phyloP scores from a whole-genome alignment of 2,113 vertebrate species.

The Petrocephalus microphthalmus region DNA sequence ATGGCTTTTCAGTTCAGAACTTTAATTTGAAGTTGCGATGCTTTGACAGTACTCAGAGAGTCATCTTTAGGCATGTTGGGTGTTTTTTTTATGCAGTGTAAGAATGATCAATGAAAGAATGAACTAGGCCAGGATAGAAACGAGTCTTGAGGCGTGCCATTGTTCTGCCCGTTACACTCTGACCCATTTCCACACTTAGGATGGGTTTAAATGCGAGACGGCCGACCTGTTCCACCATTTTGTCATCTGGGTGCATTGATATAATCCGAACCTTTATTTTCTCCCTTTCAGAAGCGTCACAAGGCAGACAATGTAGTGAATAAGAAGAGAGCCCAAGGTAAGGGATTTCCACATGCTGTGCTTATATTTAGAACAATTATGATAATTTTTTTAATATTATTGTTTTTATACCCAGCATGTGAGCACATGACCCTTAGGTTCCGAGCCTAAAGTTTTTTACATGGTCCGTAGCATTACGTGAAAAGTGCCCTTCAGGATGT shows the following conservation, averaged over 20 bases:
- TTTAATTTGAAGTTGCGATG: background rate
- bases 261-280: background rate
- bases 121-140: background rate
- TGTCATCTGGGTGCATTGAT: background rate
- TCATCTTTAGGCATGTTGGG: background rate
- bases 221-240: background rate
- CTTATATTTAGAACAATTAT: background rate
- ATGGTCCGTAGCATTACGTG: background rate
- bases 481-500: background rate
- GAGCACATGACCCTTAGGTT: background rate
- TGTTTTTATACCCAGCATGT: background rate
- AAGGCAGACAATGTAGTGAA: slow-evolving; percentile 20
- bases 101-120: background rate
- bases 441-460: background rate
- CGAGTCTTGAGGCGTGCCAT: background rate
- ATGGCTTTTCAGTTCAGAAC: background rate
- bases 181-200: background rate
- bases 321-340: slow-evolving; percentile 23
- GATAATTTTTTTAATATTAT: background rate
- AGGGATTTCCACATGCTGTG: background rate
- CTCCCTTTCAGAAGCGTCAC: slow-evolving; percentile 19
- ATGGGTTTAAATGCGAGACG: background rate
- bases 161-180: background rate
- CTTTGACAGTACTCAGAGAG: background rate
- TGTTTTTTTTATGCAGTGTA: background rate